Base-by-base conservation (phyloP, 2,797 vertebrate species). In the Sarcoramphus papa region DNA sequence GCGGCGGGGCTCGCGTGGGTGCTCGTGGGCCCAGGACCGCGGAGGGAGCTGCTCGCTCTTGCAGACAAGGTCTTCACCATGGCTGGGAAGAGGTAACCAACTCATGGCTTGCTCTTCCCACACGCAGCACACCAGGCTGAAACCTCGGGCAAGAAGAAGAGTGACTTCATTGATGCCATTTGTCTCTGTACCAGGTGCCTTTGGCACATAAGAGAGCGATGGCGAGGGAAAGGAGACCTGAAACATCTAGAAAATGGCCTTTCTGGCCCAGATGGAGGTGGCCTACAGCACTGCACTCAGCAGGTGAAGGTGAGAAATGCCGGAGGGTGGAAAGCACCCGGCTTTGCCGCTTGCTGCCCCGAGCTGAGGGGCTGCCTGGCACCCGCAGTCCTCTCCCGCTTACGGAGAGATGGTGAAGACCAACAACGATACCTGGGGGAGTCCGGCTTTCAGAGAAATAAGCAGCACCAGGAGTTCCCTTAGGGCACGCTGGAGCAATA, bases 1-100 rank as follows among this genome's bases (percentile, higher is more conserved):
- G 47, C 10, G 9, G 16, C 2, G 0, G 11, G 48, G 43, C n/a
- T 85, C 12, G 1, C 2, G 10, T n/a, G 24, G 27, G 24, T 56
- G 33, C n/a, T 45, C 1, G 0, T 18, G 50, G 40, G 60, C 24
- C 33, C 48, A 69, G 56, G 18, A 14, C 17, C 0, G 2, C 0
- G 4, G 20, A 33, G 21, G 20, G 33, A 60, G 14, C 45, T 50
- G 20, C 51, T 84, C 2, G 5, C 10, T 72, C 37, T 64, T 17
- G 0, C 33, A 63, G 24, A 35, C 2, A 2, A 65, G 15, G 5
- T 28, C 45, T 75, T 53, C 23, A 30, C n/a, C 24, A 21, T 1
- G 33, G 18, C 18, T 74, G 68, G 64, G 40, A 54, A 80, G 43
- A 31, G 56, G 8, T 25, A 57, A 53, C 15, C 57, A 60, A 16